These are phyloP conservation scores for Leucophenga maculata DNA, from an alignment of 2,888 invertebrate genomes.

Conservation along the genomic window DNA sequence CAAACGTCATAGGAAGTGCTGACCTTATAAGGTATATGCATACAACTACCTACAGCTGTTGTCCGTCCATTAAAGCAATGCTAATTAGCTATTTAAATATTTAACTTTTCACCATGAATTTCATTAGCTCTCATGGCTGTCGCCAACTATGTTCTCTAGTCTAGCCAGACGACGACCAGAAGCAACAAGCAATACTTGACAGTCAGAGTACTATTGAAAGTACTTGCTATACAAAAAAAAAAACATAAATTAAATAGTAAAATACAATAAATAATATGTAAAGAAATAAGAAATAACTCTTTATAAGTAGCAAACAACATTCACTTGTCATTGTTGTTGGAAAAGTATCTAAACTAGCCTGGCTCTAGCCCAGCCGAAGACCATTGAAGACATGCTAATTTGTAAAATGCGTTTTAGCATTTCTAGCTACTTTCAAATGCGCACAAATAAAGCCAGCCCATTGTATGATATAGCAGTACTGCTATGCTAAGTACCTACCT, in stretches of 20 bases:
- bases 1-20: not conserved
- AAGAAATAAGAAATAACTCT: constrained; percentile 11
- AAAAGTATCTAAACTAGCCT: not conserved
- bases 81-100: constrained; percentile 20
- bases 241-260: constrained; percentile 1
- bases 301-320: constrained; percentile 11
- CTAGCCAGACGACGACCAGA: not conserved
- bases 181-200: too few species aligned
- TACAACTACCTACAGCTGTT: too few species aligned
- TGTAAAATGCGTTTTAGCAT: not conserved
- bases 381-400: constrained; percentile 18
- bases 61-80: constrained; percentile 2
- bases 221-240: constrained; percentile 19
- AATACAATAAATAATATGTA: not conserved
- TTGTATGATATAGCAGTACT: not conserved
- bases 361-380: not conserved
- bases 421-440: not conserved
- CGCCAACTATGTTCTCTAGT: not conserved
- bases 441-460: not conserved
- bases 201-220: not conserved
- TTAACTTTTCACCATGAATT: constrained; percentile 19
- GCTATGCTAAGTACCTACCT: not conserved
- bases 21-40: constrained; percentile 1
- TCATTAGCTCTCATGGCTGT: constrained; percentile 8
- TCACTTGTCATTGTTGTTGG: constrained; percentile 2